phyloP scores from a whole-genome alignment of 2,113 vertebrate species.

The Orycteropus afer region DNA sequence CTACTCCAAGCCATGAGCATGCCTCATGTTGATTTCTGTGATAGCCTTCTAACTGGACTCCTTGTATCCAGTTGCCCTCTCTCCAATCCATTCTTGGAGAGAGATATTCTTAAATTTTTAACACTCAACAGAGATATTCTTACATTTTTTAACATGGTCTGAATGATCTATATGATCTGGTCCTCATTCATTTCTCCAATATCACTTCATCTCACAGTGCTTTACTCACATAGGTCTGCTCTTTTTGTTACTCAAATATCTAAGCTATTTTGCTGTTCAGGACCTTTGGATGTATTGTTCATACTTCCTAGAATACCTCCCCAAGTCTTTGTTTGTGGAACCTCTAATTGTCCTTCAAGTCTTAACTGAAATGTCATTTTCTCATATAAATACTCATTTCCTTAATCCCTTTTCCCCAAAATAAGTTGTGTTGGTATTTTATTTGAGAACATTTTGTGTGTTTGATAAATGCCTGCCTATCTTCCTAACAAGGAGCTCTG shows the following conservation, averaged over 20 bases:
- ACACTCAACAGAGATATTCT: neutral
- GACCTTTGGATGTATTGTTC: neutral
- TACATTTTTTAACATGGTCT: neutral
- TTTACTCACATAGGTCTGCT: neutral
- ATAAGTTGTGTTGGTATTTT: neutral
- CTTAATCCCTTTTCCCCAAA: neutral
- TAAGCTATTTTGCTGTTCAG: neutral
- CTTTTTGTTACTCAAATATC: neutral
- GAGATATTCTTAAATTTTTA: no score
- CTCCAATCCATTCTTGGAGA: neutral
- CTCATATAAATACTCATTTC: neutral
- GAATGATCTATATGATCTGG: neutral
- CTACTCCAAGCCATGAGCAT: neutral
- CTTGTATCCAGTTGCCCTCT: neutral
- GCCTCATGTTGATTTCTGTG: neutral
- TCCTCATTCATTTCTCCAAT: neutral
- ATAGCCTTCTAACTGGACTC: neutral
- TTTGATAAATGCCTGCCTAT: neutral
- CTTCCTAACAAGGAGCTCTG: neutral
- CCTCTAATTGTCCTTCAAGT: neutral
- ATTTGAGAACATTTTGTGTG: neutral
- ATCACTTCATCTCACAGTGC: neutral
- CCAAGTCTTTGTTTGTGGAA: neutral
- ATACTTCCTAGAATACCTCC: neutral
- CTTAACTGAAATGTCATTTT: no score